phyloP scores from a whole-genome alignment of 2,888 invertebrate genomes.

The Malachius bipustulatus region DNA sequence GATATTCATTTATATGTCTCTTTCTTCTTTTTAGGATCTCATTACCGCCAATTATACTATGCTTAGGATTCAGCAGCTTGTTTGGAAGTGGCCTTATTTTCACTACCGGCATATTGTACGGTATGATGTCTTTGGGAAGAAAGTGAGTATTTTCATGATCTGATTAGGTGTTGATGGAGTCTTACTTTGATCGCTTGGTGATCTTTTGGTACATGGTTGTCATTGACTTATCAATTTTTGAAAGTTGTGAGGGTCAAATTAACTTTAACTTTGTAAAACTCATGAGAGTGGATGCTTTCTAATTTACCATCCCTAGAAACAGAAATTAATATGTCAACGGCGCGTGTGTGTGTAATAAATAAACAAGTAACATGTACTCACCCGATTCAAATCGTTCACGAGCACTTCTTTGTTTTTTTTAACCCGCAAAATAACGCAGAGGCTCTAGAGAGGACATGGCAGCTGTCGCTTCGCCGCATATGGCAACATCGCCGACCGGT shows the following conservation, averaged over 20 bases:
- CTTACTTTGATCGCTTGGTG: too few species aligned
- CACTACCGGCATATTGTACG: constrained; percentile 78
- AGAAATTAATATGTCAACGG: too few species aligned
- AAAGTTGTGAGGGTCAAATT: too few species aligned
- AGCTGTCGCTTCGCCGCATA: constrained; percentile 62
- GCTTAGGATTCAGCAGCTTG: constrained; percentile 60
- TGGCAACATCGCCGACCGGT: constrained; percentile 41
- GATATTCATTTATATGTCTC: too few species aligned
- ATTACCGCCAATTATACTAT: constrained; percentile 67
- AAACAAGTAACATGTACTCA: too few species aligned
- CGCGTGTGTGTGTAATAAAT: too few species aligned
- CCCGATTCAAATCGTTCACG: neutral
- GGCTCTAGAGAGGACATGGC: constrained; percentile 77
- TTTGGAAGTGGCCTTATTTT: constrained; percentile 85
- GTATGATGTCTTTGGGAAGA: constrained; percentile 88
- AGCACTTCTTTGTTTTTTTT: constrained; percentile 16
- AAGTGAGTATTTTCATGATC: constrained; percentile 80
- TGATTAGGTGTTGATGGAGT: too few species aligned
- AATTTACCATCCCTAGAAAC: too few species aligned
- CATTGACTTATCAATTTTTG: too few species aligned
- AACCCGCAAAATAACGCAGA: constrained; percentile 42
- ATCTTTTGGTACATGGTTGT: too few species aligned
- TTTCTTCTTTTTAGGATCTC: constrained; percentile 61
- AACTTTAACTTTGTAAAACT: too few species aligned
- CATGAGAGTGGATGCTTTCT: too few species aligned